These are phyloP conservation scores for Druon quercuslanigerum DNA, from an alignment of 1,140 invertebrate species.

Conservation along the genomic window DNA sequence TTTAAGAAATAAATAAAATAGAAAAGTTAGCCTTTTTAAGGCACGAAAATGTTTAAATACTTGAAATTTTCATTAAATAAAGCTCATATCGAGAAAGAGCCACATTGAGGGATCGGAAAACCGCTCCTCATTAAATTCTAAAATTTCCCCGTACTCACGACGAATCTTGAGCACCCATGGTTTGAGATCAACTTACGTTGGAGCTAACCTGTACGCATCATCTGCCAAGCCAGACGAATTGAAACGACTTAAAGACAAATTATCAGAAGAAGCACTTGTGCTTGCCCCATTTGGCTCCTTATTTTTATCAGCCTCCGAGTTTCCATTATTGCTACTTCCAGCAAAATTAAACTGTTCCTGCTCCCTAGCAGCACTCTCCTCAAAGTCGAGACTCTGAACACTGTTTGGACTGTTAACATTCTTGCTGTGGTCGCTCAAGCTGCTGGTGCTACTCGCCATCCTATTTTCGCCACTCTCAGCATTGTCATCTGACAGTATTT, in stretches of 20 bases:
- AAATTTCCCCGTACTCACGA: not conserved
- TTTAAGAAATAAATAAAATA: no score
- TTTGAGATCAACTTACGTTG: slow-evolving; percentile 67
- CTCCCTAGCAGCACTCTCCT: not conserved
- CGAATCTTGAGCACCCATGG: slow-evolving; percentile 40
- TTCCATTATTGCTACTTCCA: slow-evolving; percentile 18
- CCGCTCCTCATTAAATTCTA: no score
- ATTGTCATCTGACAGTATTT: slow-evolving; percentile 35
- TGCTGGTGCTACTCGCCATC: not conserved
- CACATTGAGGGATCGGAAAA: no score
- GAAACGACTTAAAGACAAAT: slow-evolving; percentile 68
- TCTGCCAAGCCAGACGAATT: slow-evolving; percentile 56
- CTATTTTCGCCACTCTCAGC: slow-evolving; percentile 17
- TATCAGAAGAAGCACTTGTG: slow-evolving; percentile 51
- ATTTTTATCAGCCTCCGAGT: slow-evolving; percentile 1
- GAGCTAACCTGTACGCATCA: slow-evolving; percentile 68
- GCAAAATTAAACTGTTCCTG: not conserved
- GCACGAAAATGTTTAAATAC: no score
- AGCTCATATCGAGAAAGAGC: no score
- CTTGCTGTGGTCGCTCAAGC: not conserved
- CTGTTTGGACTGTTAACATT: not conserved
- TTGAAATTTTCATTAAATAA: no score
- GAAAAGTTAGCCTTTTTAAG: no score
- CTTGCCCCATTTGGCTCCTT: slow-evolving; percentile 34
- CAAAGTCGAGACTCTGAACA: not conserved